Evolutionary conservation across 2,113 vertebrate genomes (phyloP).

Genomic region (Sylvia atricapilla): DNA sequence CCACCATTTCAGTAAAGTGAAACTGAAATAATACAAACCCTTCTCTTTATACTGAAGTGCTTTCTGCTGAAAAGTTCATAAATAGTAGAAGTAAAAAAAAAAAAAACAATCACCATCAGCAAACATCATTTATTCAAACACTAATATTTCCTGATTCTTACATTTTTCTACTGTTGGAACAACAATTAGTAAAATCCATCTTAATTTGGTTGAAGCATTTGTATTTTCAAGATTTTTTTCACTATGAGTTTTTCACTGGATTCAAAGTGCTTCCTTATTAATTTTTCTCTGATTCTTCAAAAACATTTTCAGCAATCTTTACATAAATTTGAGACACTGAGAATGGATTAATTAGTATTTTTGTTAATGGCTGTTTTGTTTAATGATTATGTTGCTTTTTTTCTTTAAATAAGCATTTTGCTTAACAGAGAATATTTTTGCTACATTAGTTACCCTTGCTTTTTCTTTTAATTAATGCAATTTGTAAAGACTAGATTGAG

Average conservation of each 20-base stretch:
- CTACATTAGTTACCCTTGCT: background rate
- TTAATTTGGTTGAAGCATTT: background rate
- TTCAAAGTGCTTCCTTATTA: background rate
- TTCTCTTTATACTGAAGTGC: background rate
- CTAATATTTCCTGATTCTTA: background rate
- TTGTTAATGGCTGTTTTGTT: background rate
- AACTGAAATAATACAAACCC: background rate
- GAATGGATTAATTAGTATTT: background rate
- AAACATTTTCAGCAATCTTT: background rate
- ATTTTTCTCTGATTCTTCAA: background rate
- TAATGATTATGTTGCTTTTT: background rate
- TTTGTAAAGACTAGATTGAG: background rate
- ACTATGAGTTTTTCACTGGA: background rate
- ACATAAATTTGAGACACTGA: background rate
- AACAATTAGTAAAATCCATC: background rate
- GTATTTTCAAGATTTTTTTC: background rate
- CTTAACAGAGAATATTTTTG: background rate
- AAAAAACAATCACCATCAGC: background rate
- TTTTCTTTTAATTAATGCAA: background rate
- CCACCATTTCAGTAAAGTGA: background rate
- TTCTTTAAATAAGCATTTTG: background rate
- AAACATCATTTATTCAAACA: background rate
- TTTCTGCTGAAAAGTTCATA: background rate
- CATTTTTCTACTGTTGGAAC: background rate
- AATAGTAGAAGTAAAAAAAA: background rate